Conservation (phyloP, 2,888 invertebrate genomes). For the Conops quadrifasciatus region DNA sequence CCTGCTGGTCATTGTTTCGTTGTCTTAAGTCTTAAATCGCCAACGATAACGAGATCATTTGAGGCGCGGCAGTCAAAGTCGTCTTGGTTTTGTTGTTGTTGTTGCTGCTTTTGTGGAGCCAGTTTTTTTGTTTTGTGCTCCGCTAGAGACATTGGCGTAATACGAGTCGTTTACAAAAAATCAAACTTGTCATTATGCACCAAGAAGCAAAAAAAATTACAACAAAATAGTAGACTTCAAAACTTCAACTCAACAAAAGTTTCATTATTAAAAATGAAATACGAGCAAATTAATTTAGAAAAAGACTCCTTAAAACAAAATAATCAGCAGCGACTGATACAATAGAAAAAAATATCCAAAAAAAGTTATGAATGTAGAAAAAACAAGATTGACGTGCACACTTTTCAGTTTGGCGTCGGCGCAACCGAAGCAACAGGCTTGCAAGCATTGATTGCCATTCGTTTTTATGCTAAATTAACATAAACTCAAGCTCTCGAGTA, state of each 20-base stretch:
- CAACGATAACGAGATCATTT: no score
- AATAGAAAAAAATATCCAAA: no score
- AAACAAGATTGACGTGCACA: no score
- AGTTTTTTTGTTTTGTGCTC: neutral
- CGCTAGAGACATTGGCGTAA: no score
- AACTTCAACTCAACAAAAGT: neutral
- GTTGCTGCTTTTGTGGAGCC: neutral
- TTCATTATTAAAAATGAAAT: slow-evolving; percentile 4
- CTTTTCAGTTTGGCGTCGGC: neutral
- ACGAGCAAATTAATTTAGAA: neutral
- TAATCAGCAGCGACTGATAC: no score
- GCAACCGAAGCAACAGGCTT: slow-evolving; percentile 3
- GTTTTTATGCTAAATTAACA: neutral
- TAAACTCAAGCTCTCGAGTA: neutral
- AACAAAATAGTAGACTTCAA: neutral
- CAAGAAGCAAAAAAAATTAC: neutral
- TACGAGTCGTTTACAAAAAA: no score
- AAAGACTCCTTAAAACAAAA: no score
- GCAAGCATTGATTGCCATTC: slow-evolving; percentile 6
- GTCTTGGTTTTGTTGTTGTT: neutral
- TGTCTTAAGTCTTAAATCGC: no score
- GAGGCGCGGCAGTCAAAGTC: no score
- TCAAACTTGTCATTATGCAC: no score
- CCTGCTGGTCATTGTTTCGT: no score
- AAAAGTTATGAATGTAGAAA: no score